Evolutionary conservation across 2,797 vertebrate genomes (phyloP).

Genomic region (Thunnus albacares): DNA sequence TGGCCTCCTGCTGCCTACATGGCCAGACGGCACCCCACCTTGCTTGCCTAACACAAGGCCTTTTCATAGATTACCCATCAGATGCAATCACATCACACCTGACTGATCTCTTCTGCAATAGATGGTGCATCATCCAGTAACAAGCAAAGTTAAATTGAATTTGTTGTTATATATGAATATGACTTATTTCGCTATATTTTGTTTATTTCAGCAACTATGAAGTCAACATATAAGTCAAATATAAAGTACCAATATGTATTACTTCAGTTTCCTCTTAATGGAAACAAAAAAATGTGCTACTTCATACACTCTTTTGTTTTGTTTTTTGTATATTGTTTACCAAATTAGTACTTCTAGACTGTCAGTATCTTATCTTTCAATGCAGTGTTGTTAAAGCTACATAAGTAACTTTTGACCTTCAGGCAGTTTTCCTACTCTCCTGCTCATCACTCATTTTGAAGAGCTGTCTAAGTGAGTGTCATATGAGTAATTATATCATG

Average conservation of each 20-base stretch:
- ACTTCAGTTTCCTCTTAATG: neutral
- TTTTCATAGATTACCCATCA: conserved; percentile 71
- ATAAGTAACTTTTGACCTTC: neutral
- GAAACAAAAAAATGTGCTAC: neutral
- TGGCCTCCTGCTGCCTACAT: conserved; percentile 30
- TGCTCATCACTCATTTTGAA: no score
- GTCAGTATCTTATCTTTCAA: neutral
- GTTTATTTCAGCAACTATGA: neutral
- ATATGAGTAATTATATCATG: no score
- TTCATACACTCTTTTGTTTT: neutral
- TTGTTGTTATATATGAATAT: no score
- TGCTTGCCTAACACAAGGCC: conserved; percentile 37
- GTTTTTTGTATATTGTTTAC: neutral
- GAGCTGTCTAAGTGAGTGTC: no score
- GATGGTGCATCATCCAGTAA: conserved; percentile 3
- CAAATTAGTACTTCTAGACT: neutral
- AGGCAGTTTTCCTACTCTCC: no score
- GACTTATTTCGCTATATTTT: no score
- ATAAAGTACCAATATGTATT: no score
- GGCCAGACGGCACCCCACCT: conserved; percentile 42
- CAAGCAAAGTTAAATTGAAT: neutral
- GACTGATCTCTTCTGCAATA: conserved; percentile 24
- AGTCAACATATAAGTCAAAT: neutral
- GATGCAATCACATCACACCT: conserved; percentile 52
- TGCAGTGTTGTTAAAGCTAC: neutral